phyloP scores from a whole-genome alignment of 2,888 invertebrate species.

The Allolobophora icterica region DNA sequence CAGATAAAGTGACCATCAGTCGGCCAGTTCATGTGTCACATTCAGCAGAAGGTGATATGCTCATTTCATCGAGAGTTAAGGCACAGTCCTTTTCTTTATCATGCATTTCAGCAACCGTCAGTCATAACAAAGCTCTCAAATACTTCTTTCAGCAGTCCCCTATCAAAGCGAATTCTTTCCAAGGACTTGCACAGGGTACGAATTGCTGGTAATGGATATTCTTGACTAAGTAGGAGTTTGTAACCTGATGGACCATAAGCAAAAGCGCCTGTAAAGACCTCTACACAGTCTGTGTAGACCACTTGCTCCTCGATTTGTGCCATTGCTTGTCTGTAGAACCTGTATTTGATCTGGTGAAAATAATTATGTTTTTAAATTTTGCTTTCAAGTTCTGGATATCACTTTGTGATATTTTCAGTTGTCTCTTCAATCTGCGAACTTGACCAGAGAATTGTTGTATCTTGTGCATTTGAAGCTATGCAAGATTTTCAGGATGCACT shows the following conservation, averaged over 20 bases:
- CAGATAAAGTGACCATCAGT: constrained; percentile 17
- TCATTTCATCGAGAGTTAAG: not conserved
- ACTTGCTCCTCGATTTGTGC: too few species aligned
- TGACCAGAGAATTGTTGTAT: not conserved
- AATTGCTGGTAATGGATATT: too few species aligned
- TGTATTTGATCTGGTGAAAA: too few species aligned
- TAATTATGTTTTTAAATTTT: too few species aligned
- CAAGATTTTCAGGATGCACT: not conserved
- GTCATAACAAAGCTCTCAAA: not conserved
- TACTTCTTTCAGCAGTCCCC: not conserved
- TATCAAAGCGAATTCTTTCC: constrained; percentile 3
- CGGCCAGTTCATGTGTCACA: not conserved
- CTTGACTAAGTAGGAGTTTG: not conserved
- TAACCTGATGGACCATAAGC: not conserved
- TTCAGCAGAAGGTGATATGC: not conserved
- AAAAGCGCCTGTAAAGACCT: too few species aligned
- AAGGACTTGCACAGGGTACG: too few species aligned
- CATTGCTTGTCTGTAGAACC: too few species aligned
- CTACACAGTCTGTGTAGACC: too few species aligned
- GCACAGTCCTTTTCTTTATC: constrained; percentile 17
- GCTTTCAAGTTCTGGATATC: not conserved
- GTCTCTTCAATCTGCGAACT: not conserved
- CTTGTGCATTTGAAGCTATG: not conserved
- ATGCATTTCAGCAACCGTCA: not conserved
- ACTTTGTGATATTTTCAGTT: not conserved